Evolutionary conservation across 2,113 vertebrate species (phyloP).

Genomic region (Mormyrus iriodes): DNA sequence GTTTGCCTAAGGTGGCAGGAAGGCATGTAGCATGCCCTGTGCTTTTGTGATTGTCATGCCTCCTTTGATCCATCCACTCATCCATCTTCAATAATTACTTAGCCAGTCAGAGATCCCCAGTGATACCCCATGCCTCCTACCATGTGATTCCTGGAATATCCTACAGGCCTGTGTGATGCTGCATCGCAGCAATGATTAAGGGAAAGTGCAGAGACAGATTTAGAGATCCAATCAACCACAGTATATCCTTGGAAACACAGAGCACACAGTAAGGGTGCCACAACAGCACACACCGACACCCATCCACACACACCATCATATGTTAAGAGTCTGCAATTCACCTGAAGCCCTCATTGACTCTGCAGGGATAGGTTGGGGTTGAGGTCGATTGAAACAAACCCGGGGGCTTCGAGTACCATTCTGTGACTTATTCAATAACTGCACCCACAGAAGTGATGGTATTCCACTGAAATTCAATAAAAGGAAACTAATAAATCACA

Average conservation of each 20-base stretch:
- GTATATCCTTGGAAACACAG: not conserved
- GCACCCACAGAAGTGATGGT: constrained; percentile 45
- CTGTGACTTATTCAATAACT: not conserved
- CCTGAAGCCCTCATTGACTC: not conserved
- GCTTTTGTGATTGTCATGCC: not conserved
- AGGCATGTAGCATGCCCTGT: not conserved
- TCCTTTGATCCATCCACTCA: not conserved
- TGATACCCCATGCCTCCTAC: not conserved
- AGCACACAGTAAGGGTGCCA: not conserved
- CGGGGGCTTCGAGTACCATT: not conserved
- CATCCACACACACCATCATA: not conserved
- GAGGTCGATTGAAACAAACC: no score
- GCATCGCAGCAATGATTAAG: not conserved
- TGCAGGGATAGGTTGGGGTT: not conserved
- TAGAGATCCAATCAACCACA: not conserved
- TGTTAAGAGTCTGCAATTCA: not conserved
- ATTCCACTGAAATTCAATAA: constrained; percentile 30
- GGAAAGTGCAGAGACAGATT: not conserved
- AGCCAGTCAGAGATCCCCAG: not conserved
- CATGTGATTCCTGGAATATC: not conserved
- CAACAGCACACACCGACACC: not conserved
- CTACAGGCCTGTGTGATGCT: not conserved
- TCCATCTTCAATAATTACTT: not conserved
- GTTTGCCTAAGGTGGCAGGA: not conserved
- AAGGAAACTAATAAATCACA: not conserved